These are phyloP conservation scores for Tolmerus cingulatus DNA, from an alignment of 2,888 invertebrate genomes.

Conservation along the genomic window DNA sequence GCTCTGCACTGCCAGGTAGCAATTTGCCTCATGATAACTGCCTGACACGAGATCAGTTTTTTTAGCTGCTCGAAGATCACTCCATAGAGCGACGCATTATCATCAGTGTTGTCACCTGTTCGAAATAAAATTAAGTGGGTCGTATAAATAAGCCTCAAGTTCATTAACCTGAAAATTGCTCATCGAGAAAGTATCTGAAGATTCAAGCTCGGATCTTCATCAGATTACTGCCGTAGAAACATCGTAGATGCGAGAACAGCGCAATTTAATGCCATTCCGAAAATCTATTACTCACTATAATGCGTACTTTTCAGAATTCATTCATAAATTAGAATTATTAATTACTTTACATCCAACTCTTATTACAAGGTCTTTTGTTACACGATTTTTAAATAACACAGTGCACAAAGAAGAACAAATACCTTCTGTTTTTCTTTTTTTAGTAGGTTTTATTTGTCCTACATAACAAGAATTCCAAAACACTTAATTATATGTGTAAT, in stretches of 20 bases:
- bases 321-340: not conserved
- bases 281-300: not conserved
- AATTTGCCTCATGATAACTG: not conserved
- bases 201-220: not conserved
- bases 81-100: not conserved
- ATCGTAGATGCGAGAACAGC: not conserved
- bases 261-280: not conserved
- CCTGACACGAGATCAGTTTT: not conserved
- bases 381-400: too few species aligned
- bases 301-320: not conserved
- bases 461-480: too few species aligned
- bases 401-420: too few species aligned
- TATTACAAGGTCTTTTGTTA: too few species aligned
- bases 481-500: too few species aligned
- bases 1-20: not conserved
- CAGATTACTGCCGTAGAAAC: not conserved
- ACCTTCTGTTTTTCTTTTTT: too few species aligned
- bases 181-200: not conserved
- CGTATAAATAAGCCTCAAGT: not conserved
- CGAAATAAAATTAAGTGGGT: conserved; percentile 16
- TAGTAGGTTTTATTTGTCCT: too few species aligned
- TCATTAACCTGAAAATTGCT: conserved; percentile 12
- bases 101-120: not conserved
- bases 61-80: not conserved
- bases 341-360: not conserved